Evolutionary conservation across 2,113 vertebrate genomes (phyloP).

Genomic region (Martes martes): DNA sequence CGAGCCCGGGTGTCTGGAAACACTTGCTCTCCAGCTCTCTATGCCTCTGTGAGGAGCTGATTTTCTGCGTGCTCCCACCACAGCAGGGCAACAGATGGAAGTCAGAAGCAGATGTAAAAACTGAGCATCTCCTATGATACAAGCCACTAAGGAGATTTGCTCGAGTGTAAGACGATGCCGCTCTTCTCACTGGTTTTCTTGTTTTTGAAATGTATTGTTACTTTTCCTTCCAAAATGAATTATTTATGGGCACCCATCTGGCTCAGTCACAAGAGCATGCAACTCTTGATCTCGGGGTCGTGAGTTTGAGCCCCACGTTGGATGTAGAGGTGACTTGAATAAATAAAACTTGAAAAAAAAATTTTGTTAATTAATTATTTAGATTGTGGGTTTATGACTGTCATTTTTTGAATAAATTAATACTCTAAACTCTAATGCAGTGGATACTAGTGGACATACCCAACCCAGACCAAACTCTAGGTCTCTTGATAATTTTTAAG

Average conservation of each 20-base stretch:
- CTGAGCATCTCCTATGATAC: fast-evolving
- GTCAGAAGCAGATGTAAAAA: not conserved
- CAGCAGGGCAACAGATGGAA: not conserved
- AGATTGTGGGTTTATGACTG: not conserved
- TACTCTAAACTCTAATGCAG: not conserved
- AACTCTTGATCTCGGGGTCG: not conserved
- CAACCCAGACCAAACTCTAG: no score
- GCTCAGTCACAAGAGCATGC: not conserved
- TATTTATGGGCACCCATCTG: not conserved
- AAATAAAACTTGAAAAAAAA: not conserved
- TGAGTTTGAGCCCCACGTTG: not conserved
- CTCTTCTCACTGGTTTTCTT: not conserved
- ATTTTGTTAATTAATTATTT: not conserved
- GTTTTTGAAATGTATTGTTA: not conserved
- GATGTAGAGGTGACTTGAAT: not conserved
- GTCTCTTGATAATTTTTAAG: not conserved
- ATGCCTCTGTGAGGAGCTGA: fast-evolving
- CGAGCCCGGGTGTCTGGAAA: not conserved
- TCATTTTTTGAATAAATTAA: not conserved
- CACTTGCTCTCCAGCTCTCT: fast-evolving
- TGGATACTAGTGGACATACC: no score
- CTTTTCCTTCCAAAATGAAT: not conserved
- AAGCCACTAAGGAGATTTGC: not conserved
- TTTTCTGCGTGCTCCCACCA: not conserved
- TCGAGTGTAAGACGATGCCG: not conserved